Base-by-base conservation (phyloP, 2,797 vertebrate species). In the Hafferia zeledoni region DNA sequence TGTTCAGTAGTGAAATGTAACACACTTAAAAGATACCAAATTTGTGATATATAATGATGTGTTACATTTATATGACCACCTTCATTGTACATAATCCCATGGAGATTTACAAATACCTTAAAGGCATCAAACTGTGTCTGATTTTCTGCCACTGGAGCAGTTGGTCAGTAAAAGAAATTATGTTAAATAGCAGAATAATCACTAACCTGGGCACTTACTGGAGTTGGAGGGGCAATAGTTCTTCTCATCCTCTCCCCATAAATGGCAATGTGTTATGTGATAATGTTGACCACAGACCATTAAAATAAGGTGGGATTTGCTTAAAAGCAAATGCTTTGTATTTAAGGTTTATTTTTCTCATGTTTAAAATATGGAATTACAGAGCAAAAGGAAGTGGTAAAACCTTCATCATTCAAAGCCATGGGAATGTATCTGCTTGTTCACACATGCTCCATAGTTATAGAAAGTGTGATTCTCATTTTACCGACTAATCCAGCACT, bases 341-440 rank as follows among this genome's bases (percentile, higher is more conserved):
- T 93, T 94, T 94, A 75, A 89, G 84, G 87, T 91, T 97, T 96
- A 94, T 97, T 98, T 97, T 97, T 91, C 91, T 97, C 49, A 22
- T 96, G 90, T 97, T 95, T 96, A 86, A 97, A 98, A 98, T 97
- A 97, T 96, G 96, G 97, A 97, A 94, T 97, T 97, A 96, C 93
- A 96, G 64, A 75, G 64, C 95, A 96, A 97, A 97, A 97, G 97
- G 97, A 98, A 98, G 95, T 97, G 95, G 94, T 96, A 96, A 97
- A 97, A 91, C 64, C 87, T 89, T 75, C 80, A 92, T 96, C 81
- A 75, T 87, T 97, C 91, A 97, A 94, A 97, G 83, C 92, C 92
- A 89, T 89, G 96, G 93, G 94, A 97, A 97, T 94, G 92, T 76
- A 72, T 59, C 75, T 41, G 6, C 97, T 76, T 97, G 98, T 97